Evolutionary conservation across 2,113 vertebrate genomes (phyloP).

Genomic region (Malaclemys terrapin): DNA sequence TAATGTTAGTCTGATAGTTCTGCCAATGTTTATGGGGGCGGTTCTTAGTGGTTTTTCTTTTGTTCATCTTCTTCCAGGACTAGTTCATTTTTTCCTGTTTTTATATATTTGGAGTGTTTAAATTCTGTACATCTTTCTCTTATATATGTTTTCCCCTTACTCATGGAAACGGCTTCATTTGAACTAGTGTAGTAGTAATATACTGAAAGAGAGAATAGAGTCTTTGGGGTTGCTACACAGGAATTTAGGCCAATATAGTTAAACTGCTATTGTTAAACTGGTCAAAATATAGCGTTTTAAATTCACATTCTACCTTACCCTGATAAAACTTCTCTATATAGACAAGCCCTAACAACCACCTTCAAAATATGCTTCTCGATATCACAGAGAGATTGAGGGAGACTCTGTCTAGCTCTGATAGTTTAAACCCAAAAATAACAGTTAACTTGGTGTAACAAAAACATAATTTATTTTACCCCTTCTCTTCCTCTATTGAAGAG

Average conservation of each 20-base stretch:
- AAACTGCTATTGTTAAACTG: neutral
- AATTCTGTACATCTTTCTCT: neutral
- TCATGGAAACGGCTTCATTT: neutral
- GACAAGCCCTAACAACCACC: neutral
- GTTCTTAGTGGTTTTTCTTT: accelerated
- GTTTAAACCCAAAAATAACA: neutral
- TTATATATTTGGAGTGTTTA: neutral
- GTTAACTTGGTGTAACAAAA: neutral
- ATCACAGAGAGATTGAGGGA: neutral
- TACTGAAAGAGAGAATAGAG: neutral
- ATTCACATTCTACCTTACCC: neutral
- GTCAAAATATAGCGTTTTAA: neutral
- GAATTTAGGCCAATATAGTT: neutral
- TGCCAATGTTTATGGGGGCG: neutral
- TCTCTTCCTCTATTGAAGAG: neutral
- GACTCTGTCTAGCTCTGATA: neutral
- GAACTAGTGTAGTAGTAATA: neutral
- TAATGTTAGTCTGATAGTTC: neutral
- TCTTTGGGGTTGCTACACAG: neutral
- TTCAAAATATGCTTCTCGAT: neutral
- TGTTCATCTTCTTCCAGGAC: neutral
- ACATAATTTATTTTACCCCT: neutral
- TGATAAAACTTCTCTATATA: neutral
- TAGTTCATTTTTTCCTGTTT: neutral
- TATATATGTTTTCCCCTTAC: neutral